Percentiles rank a stretch among this genome's conserved stretches.
Conservation (phyloP, 2,888 invertebrate genomes). For the Drosophila mettleri region DNA sequence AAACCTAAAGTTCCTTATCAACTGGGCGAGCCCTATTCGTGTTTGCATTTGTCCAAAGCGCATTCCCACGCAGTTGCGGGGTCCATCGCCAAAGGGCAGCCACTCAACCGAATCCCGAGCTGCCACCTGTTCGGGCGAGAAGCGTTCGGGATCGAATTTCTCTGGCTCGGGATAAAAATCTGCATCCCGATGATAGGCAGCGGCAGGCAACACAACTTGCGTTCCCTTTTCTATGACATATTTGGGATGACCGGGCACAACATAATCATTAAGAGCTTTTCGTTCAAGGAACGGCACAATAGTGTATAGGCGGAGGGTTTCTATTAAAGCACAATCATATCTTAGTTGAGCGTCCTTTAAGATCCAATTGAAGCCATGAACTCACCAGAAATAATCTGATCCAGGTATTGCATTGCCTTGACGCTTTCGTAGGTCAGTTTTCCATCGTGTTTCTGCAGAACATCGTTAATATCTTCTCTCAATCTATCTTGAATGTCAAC, state of each 20-base stretch:
- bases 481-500: slow-evolving; percentile 85
- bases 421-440: slow-evolving; percentile 83
- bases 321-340: slow-evolving; percentile 71
- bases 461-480: slow-evolving; percentile 84
- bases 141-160: slow-evolving; percentile 88
- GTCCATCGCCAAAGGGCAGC: slow-evolving; percentile 83
- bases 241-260: slow-evolving; percentile 85
- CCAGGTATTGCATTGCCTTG: slow-evolving; percentile 85
- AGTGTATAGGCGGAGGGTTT: slow-evolving; percentile 87
- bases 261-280: slow-evolving; percentile 86
- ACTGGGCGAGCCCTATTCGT: slow-evolving; percentile 72
- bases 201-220: slow-evolving; percentile 69
- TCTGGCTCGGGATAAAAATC: slow-evolving; percentile 86
- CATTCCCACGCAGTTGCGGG: slow-evolving; percentile 82
- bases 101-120: slow-evolving; percentile 84
- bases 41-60: slow-evolving; percentile 83
- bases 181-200: slow-evolving; percentile 87
- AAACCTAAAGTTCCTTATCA: slow-evolving; percentile 77
- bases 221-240: slow-evolving; percentile 85
- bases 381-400: slow-evolving; percentile 85
- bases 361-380: neutral
- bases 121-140: slow-evolving; percentile 86
- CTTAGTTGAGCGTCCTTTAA: neutral
- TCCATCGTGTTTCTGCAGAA: slow-evolving; percentile 82
- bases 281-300: slow-evolving; percentile 86